phyloP scores from a whole-genome alignment of 2,113 vertebrate species.

The Maccullochella peelii region DNA sequence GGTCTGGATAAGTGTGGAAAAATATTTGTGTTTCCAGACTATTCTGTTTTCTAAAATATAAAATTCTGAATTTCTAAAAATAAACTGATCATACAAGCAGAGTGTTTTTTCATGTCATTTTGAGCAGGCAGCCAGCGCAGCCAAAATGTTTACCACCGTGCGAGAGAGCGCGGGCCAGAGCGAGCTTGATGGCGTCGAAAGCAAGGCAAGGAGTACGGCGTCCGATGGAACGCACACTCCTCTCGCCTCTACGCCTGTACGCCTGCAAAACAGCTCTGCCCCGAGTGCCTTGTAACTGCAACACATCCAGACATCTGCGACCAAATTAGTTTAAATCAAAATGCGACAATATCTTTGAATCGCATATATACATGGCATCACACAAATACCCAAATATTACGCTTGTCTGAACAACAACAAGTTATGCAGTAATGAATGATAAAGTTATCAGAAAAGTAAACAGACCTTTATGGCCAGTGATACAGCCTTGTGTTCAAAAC shows the following conservation, averaged over 20 bases:
- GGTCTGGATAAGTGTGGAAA: neutral
- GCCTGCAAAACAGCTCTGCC: too few relatives aligned
- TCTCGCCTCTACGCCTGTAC: too few relatives aligned
- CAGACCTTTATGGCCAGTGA: neutral
- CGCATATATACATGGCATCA: too few relatives aligned
- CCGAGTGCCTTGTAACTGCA: too few relatives aligned
- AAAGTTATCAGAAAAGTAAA: too few relatives aligned
- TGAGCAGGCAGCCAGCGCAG: neutral
- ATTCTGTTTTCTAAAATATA: neutral
- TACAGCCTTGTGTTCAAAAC: neutral
- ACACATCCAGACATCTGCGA: neutral
- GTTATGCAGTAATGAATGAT: too few relatives aligned
- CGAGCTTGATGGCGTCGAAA: neutral
- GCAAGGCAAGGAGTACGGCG: neutral
- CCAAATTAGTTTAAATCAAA: neutral
- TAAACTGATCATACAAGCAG: neutral
- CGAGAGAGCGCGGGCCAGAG: neutral
- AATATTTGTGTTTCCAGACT: neutral
- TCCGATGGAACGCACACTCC: neutral
- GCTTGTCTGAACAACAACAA: too few relatives aligned
- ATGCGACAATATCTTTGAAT: neutral
- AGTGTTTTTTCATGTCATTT: neutral
- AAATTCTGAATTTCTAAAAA: neutral
- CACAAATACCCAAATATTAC: too few relatives aligned
- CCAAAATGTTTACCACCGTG: neutral